phyloP scores from a whole-genome alignment of 2,113 vertebrate genomes.

The Calidris pygmaea region DNA sequence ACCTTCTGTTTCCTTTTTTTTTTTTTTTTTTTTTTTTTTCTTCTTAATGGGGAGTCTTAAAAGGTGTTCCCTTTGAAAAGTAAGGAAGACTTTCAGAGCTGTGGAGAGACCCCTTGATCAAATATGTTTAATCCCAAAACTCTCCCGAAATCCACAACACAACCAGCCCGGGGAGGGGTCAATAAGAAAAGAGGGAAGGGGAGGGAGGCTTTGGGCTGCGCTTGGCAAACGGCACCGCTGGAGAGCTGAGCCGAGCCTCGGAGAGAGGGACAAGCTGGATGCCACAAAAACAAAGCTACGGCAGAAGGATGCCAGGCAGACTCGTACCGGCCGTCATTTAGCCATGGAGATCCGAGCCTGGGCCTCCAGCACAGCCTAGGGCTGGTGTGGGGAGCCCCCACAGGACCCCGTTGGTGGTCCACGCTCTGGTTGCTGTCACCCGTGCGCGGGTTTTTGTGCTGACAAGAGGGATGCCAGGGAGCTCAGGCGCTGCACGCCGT shows the following conservation, averaged over 20 bases:
- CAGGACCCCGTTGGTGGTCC: accelerated
- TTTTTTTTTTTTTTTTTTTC: not conserved
- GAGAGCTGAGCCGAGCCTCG: not conserved
- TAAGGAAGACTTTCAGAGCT: not conserved
- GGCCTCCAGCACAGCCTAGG: not conserved
- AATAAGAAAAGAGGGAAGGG: not conserved
- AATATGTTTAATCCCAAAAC: not conserved
- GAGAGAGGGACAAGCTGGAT: accelerated
- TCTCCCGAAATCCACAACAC: not conserved
- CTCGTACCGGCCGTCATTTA: accelerated
- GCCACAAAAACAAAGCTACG: accelerated
- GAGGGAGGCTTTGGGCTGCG: not conserved
- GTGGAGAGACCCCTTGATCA: not conserved
- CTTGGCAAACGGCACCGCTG: not conserved
- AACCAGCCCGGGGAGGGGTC: not conserved
- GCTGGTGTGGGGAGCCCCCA: accelerated
- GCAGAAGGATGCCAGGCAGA: not conserved
- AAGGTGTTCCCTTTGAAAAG: slow-evolving; percentile 18
- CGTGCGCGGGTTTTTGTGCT: accelerated
- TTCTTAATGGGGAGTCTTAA: slow-evolving; percentile 19
- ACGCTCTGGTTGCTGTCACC: not conserved
- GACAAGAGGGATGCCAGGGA: accelerated
- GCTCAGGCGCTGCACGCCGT: not conserved
- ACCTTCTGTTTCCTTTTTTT: slow-evolving; percentile 2
- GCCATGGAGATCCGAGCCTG: accelerated